These are phyloP conservation scores for Coptodon rendalli DNA, from an alignment of 2,113 vertebrate genomes.

Conservation along the genomic window DNA sequence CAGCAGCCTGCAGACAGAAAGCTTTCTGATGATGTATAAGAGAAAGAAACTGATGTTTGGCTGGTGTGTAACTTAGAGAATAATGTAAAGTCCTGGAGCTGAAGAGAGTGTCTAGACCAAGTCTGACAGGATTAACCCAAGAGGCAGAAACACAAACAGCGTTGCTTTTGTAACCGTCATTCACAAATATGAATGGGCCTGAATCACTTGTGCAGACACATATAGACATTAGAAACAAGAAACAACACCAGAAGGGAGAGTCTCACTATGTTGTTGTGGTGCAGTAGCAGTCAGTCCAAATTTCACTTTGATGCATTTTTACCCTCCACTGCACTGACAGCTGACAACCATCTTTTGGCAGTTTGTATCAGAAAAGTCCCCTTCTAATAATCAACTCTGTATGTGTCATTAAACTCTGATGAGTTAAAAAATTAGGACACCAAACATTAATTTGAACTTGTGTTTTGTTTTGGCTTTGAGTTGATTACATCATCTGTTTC, in stretches of 20 bases:
- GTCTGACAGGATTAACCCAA: slow-evolving; percentile 4
- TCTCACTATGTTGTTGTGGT: background rate
- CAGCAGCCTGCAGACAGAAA: background rate
- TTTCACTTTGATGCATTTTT: background rate
- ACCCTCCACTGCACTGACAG: background rate
- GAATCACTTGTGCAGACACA: background rate
- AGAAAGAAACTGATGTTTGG: background rate
- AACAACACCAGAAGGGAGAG: background rate
- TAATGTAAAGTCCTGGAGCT: background rate
- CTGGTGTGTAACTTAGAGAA: background rate
- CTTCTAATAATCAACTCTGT: background rate
- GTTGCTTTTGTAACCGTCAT: background rate
- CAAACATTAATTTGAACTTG: background rate
- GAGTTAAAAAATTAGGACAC: background rate
- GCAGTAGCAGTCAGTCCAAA: background rate
- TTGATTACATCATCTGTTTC: background rate
- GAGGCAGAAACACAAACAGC: background rate
- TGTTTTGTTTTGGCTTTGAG: background rate
- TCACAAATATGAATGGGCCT: background rate
- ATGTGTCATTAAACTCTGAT: background rate
- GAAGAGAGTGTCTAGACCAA: background rate
- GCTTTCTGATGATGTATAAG: background rate
- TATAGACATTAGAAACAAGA: background rate
- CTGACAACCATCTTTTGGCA: background rate
- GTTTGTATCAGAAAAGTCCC: background rate